A percentile compares a stretch with the other conserved stretches of the same genome.
These are phyloP conservation scores for Pseudomyrmex dendroicus DNA, from an alignment of 1,140 invertebrate genomes.

Conservation along the genomic window DNA sequence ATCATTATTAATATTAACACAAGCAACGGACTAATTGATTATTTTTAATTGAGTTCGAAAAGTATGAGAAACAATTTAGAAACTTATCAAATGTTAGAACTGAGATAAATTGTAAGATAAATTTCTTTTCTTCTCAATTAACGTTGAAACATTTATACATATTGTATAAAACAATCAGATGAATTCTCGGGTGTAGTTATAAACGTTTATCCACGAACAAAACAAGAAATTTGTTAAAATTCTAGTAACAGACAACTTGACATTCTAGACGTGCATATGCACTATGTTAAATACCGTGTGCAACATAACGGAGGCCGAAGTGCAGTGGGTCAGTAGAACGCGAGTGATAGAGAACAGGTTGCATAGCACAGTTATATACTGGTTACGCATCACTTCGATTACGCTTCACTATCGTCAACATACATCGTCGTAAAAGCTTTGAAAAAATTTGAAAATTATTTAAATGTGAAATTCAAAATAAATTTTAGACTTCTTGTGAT, in stretches of 20 bases:
- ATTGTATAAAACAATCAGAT: too few species aligned
- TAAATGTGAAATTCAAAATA: background rate
- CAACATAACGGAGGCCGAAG: conserved; percentile 40
- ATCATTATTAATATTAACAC: background rate
- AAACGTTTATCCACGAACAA: background rate
- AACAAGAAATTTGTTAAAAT: background rate
- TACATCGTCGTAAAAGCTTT: conserved; percentile 6
- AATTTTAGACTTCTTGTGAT: background rate
- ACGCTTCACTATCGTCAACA: conserved; percentile 21
- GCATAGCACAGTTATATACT: conserved; percentile 31
- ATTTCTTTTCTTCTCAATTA: too few species aligned
- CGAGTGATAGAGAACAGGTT: conserved; percentile 48
- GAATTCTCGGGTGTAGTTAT: too few species aligned
- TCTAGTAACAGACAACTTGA: background rate
- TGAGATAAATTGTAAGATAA: too few species aligned
- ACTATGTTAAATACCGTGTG: conserved; percentile 25
- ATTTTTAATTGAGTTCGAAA: background rate
- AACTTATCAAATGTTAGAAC: too few species aligned
- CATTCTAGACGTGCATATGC: background rate
- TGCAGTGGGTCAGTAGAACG: conserved; percentile 54
- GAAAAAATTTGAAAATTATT: background rate
- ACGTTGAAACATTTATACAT: too few species aligned
- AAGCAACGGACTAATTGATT: background rate
- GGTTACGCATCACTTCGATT: conserved; percentile 41
- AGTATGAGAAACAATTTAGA: too few species aligned